Base-by-base conservation (phyloP, 2,888 invertebrate genomes). In the Ypsolopha sequella region DNA sequence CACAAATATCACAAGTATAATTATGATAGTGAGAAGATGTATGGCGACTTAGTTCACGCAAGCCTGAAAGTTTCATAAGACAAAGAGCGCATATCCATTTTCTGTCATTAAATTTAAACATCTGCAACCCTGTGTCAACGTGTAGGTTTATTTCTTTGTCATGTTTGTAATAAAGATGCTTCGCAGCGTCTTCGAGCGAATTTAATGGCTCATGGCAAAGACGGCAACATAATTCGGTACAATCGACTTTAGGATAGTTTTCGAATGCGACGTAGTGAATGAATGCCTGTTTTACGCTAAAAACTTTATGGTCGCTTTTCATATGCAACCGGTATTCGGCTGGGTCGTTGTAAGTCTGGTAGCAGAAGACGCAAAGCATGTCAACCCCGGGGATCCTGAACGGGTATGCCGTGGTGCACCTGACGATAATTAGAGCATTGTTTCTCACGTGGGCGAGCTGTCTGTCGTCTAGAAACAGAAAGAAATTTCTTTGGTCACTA, bases 321-420 rank as follows among this genome's bases (percentile, higher is more conserved):
- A 80, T 74, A 54, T 81, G 81, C 4, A 60, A 54, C 53, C 79
- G 67, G 59, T 70, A 80, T 41, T 52, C 54, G 14, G 54, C 56
- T 7, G 75, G 73, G 35, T 73, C 70, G 44, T 64, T 62, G 58
- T 65, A 73, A 35, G 58, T 65, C 50, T 76, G 69, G 56, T 63
- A 65, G 71, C 78, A 80, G 61, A 70, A 77, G 51, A 78, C 74
- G 60, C 80, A 80, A 48, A 75, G 67, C 63, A 80, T 66, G 41
- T 63, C 54, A 58, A 67, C 67, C 55, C 66, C 68, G 41, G 79
- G 80, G 50, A 77, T 64, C 57, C 73, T 70, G 69, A 80, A 80
- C 49, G 80, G 80, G 62, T 71, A 77, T 56, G 69, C 72, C 46
- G 80, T 79, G 36, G 75, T 59, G 64, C 73, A 70, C 63, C 70